These are phyloP conservation scores for Centroberyx gerrardi DNA, from an alignment of 2,797 vertebrate genomes.

Conservation along the genomic window DNA sequence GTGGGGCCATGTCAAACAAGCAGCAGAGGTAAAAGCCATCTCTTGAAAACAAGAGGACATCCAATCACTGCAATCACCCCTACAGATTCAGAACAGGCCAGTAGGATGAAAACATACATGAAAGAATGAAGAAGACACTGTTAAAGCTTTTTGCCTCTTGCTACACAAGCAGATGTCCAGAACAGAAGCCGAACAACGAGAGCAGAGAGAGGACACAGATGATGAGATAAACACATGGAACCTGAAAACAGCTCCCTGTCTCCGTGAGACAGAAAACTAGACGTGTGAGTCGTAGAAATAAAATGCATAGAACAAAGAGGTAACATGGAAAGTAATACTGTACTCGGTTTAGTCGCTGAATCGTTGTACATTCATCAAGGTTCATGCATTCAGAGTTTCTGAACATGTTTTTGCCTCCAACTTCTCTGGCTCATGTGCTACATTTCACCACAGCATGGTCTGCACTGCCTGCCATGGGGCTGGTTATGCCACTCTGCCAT, in stretches of 20 bases:
- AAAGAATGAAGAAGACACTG: conserved; percentile 38
- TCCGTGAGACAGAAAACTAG: conserved; percentile 21
- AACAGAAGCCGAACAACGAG: conserved; percentile 39
- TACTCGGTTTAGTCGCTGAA: conserved; percentile 40
- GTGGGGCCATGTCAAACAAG: conserved; percentile 50
- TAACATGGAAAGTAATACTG: conserved; percentile 61
- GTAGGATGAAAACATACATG: conserved; percentile 32
- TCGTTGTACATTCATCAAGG: conserved; percentile 68
- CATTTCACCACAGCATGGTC: conserved; percentile 36
- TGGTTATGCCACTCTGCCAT: conserved; percentile 33
- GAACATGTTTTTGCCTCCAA: conserved; percentile 40
- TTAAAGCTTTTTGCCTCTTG: conserved; percentile 42
- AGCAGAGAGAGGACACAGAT: conserved; percentile 45
- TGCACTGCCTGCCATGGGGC: neutral
- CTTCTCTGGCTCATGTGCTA: conserved; percentile 54
- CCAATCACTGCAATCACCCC: conserved; percentile 42
- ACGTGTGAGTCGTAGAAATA: conserved; percentile 42
- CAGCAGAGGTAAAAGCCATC: conserved; percentile 69
- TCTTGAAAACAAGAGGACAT: conserved; percentile 64
- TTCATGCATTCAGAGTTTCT: conserved; percentile 42
- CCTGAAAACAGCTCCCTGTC: conserved; percentile 50
- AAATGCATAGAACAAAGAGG: conserved; percentile 55
- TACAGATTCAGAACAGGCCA: conserved; percentile 46
- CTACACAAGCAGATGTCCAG: conserved; percentile 39
- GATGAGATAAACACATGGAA: conserved; percentile 52